A percentile compares a stretch with the other conserved stretches of the same genome.
These are phyloP conservation scores for Enteromius viviparus DNA, from an alignment of 2,797 vertebrate genomes.

Conservation along the genomic window DNA sequence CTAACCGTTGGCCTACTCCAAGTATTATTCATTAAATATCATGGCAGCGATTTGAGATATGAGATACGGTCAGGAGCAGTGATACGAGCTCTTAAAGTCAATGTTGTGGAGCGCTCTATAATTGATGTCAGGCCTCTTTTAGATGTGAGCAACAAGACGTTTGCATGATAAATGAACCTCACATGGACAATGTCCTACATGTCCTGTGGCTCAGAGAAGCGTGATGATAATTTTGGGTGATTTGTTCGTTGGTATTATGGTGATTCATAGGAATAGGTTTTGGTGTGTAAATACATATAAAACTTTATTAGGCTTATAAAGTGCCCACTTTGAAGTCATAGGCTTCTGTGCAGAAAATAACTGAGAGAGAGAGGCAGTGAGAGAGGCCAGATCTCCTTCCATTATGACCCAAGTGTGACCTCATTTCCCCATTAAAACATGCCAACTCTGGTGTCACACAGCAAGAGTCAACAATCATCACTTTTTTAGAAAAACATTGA, in stretches of 20 bases:
- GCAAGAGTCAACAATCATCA: constrained; percentile 31
- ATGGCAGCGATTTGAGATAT: constrained; percentile 69
- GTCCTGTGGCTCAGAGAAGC: constrained; percentile 30
- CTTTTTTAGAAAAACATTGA: constrained; percentile 7
- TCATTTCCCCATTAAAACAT: constrained; percentile 41
- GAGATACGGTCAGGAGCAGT: constrained; percentile 79
- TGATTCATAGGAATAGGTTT: constrained; percentile 71
- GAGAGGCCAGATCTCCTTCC: constrained; percentile 27
- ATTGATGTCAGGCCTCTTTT: constrained; percentile 82
- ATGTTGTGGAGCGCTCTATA: constrained; percentile 84
- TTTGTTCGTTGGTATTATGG: constrained; percentile 62
- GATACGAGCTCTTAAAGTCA: constrained; percentile 82
- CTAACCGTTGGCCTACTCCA: constrained; percentile 55
- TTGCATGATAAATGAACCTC: constrained; percentile 49
- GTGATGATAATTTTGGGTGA: constrained; percentile 22
- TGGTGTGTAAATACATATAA: constrained; percentile 76
- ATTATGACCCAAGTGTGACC: constrained; percentile 44
- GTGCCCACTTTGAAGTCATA: constrained; percentile 78
- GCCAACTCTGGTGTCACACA: constrained; percentile 25
- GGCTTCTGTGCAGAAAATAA: constrained; percentile 75
- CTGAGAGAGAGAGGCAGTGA: neutral
- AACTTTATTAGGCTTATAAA: constrained; percentile 86
- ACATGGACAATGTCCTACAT: constrained; percentile 39
- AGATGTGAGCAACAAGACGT: constrained; percentile 66
- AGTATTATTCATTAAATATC: constrained; percentile 72